Conservation (phyloP, 2,797 vertebrate species). For the Setipinna tenuifilis region DNA sequence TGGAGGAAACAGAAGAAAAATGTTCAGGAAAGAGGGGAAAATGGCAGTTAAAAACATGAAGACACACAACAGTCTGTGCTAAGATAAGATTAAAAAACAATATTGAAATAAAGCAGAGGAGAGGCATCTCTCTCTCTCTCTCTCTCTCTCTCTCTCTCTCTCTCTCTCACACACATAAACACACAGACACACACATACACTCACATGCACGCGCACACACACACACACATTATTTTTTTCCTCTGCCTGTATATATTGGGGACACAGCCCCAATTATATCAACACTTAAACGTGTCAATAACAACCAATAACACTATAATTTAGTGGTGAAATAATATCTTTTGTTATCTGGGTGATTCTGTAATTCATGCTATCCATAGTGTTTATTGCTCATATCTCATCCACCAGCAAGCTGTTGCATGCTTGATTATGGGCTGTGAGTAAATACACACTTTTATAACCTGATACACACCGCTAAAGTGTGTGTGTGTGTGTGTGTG, state of each 20-base stretch:
- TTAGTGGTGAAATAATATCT: no score
- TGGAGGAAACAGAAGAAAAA: background rate
- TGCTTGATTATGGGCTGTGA: background rate
- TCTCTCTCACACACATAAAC: background rate
- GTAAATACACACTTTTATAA: background rate
- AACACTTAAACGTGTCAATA: background rate
- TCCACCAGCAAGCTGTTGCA: background rate
- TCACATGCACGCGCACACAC: no score
- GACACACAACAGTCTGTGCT: background rate
- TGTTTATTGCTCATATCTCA: background rate
- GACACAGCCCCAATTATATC: background rate
- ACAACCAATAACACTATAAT: no score
- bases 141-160: conserved; percentile 4
- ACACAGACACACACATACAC: no score
- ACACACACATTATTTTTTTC: background rate
- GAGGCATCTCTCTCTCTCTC: background rate
- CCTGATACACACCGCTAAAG: background rate
- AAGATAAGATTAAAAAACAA: background rate
- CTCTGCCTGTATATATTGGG: background rate
- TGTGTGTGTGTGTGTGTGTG: background rate
- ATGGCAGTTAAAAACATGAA: background rate
- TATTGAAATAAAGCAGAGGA: background rate
- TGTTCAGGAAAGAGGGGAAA: background rate
- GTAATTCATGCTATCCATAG: background rate
- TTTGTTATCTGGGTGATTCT: background rate